Evolutionary conservation across 2,888 invertebrate species (phyloP).

Genomic region (Crossocerus cetratus): DNA sequence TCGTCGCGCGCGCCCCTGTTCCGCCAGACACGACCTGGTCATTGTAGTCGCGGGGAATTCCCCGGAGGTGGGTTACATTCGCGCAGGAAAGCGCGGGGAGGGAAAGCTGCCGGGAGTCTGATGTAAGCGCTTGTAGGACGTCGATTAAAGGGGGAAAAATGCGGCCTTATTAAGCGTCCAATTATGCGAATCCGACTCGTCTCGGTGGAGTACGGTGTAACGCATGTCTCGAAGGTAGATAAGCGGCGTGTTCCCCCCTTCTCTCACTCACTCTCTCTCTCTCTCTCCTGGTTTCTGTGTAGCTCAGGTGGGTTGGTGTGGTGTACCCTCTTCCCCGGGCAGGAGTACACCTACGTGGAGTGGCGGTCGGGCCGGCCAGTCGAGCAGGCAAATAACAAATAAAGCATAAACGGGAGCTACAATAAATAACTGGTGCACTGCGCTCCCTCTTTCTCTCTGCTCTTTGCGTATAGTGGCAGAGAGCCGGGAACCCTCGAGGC

Average conservation of each 20-base stretch:
- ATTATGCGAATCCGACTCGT: constrained; percentile 56
- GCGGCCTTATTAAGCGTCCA: constrained; percentile 45
- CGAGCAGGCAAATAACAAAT: constrained; percentile 66
- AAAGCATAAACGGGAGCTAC: constrained; percentile 70
- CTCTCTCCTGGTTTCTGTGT: background rate
- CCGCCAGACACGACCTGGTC: background rate
- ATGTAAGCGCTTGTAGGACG: background rate
- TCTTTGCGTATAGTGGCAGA: constrained; percentile 43
- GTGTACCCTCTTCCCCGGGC: background rate
- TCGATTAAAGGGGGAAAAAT: constrained; percentile 11
- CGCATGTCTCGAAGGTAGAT: constrained; percentile 50
- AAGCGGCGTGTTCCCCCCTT: constrained; percentile 16
- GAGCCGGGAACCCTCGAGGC: constrained; percentile 48
- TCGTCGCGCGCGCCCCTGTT: background rate
- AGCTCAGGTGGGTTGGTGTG: constrained; percentile 6
- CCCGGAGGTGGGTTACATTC: no score
- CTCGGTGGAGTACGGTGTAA: constrained; percentile 41
- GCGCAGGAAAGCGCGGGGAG: background rate
- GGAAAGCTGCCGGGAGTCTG: background rate
- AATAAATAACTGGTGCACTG: constrained; percentile 69
- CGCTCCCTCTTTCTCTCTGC: constrained; percentile 13
- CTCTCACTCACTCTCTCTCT: background rate
- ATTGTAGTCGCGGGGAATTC: background rate
- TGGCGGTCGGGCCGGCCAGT: constrained; percentile 41
- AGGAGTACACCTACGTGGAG: constrained; percentile 38